Conservation (phyloP, 2,888 invertebrate genomes). For the Brachycybe producta region DNA sequence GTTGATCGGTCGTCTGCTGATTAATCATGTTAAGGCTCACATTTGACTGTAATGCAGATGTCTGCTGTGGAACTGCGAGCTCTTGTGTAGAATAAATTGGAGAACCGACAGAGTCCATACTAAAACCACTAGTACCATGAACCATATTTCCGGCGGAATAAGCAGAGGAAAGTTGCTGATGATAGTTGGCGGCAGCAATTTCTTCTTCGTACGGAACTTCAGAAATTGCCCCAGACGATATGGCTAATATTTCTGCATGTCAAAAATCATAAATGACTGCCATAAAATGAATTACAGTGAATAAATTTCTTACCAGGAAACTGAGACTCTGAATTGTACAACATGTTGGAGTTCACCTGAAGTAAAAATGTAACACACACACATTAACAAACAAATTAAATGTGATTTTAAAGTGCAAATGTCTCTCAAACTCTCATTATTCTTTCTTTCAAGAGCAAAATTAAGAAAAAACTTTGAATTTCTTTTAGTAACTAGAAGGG, state of each 20-base stretch:
- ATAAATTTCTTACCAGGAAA: neutral
- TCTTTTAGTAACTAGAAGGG: too few species aligned
- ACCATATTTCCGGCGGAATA: constrained; percentile 9
- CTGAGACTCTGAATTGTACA: too few species aligned
- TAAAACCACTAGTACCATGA: constrained; percentile 6
- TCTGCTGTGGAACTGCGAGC: neutral
- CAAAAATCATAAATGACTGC: constrained; percentile 1
- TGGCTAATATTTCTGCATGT: too few species aligned
- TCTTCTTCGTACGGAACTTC: constrained; percentile 4
- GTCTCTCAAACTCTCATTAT: too few species aligned
- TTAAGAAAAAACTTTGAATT: too few species aligned
- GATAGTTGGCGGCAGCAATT: neutral
- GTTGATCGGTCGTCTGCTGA: constrained; percentile 10
- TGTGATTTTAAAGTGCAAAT: too few species aligned
- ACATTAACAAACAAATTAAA: too few species aligned
- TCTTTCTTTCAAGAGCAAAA: too few species aligned
- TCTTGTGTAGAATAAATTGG: too few species aligned
- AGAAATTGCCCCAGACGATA: neutral
- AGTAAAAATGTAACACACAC: too few species aligned
- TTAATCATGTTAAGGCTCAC: constrained; percentile 7
- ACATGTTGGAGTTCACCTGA: too few species aligned
- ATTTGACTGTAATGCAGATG: constrained; percentile 7
- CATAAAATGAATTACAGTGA: neutral
- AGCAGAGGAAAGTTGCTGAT: constrained; percentile 2
- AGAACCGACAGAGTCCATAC: constrained; percentile 6